Conservation (phyloP, 2,888 invertebrate species). For the Aphodius sticticus region DNA sequence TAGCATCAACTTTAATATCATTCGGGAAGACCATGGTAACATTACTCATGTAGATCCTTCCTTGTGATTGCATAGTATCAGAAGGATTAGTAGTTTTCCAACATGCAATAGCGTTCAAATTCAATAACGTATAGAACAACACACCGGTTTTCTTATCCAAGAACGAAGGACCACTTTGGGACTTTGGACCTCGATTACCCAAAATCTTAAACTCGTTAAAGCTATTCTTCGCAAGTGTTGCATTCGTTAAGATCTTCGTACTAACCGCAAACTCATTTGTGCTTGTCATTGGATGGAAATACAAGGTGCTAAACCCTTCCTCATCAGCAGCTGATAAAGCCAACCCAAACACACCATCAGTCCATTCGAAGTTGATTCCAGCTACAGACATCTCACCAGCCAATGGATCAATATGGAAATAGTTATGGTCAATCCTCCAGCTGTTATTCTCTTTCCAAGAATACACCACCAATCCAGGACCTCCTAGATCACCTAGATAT, state of each 20-base stretch:
- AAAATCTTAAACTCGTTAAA: conserved; percentile 72
- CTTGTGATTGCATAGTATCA: conserved; percentile 75
- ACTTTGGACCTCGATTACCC: conserved; percentile 75
- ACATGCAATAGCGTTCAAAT: conserved; percentile 79
- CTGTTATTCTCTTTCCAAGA: conserved; percentile 76
- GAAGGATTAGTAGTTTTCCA: conserved; percentile 76
- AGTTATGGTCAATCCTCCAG: conserved; percentile 75
- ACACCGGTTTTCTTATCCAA: conserved; percentile 75
- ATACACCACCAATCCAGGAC: conserved; percentile 77
- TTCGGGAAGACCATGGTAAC: conserved; percentile 79
- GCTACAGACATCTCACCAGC: conserved; percentile 77
- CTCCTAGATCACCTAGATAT: conserved; percentile 75
- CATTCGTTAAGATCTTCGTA: conserved; percentile 71
- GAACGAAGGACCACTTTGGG: conserved; percentile 78
- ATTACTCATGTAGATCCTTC: conserved; percentile 75
- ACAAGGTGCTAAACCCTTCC: conserved; percentile 75
- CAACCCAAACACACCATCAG: conserved; percentile 79
- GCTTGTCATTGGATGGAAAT: conserved; percentile 82
- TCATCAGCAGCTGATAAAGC: conserved; percentile 71
- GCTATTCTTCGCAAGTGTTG: conserved; percentile 61
- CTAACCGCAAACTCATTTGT: conserved; percentile 79
- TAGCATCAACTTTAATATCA: conserved; percentile 78
- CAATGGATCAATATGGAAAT: conserved; percentile 65
- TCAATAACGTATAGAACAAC: conserved; percentile 77
- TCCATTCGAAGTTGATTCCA: conserved; percentile 76